phyloP scores from a whole-genome alignment of 2,113 vertebrate genomes.

The Notiomystis cincta region DNA sequence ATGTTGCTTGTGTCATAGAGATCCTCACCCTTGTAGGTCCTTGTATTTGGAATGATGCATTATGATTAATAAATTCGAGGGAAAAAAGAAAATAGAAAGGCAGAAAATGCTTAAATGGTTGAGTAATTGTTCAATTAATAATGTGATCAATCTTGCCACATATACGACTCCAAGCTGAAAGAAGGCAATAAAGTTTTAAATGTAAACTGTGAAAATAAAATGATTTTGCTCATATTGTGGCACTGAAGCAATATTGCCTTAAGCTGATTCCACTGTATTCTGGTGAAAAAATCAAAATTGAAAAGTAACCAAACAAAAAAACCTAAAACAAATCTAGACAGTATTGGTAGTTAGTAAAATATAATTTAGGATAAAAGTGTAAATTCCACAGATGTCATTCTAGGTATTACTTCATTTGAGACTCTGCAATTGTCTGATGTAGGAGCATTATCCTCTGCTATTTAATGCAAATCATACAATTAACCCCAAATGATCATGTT shows the following conservation, averaged over 20 bases:
- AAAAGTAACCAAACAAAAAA: neutral
- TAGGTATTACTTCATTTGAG: neutral
- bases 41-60: neutral
- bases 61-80: neutral
- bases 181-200: neutral
- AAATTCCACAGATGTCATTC: neutral
- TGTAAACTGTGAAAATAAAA: neutral
- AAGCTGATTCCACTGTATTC: neutral
- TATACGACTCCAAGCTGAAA: neutral
- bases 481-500: neutral
- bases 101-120: neutral
- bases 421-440: neutral
- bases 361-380: neutral
- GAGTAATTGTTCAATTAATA: neutral
- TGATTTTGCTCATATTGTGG: accelerated
- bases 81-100: neutral
- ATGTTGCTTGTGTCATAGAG: neutral
- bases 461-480: neutral
- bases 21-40: neutral
- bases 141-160: neutral
- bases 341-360: neutral
- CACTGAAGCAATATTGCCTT: neutral
- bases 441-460: neutral
- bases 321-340: neutral
- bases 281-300: neutral